Evolutionary conservation across 2,113 vertebrate species (phyloP).

Genomic region (Pollimyrus isidori): DNA sequence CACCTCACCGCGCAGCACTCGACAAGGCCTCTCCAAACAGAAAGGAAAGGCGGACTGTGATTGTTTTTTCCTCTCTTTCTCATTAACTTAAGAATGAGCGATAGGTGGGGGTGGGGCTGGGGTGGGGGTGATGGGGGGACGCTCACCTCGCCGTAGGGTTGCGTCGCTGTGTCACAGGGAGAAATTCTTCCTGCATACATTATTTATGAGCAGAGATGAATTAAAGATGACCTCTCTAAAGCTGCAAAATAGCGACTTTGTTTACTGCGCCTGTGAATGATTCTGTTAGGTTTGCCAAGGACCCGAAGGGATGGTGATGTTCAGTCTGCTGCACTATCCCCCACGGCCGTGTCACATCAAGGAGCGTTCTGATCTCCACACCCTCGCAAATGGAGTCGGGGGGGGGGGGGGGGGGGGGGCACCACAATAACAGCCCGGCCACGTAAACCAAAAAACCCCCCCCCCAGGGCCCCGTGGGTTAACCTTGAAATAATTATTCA

Average conservation of each 20-base stretch:
- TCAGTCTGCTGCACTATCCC: background rate
- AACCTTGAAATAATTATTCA: no score
- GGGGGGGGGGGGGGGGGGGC: background rate
- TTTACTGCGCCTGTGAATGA: background rate
- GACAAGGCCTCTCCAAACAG: constrained; percentile 65
- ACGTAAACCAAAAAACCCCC: no score
- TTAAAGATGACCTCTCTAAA: constrained; percentile 46
- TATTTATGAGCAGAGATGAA: constrained; percentile 50
- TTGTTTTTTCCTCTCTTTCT: constrained; percentile 74
- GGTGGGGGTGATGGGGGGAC: constrained; percentile 1
- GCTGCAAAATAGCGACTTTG: constrained; percentile 30
- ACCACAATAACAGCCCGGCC: no score
- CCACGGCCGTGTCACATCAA: background rate
- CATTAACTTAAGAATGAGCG: constrained; percentile 52
- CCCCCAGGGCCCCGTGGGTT: no score
- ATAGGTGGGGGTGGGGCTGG: constrained; percentile 6
- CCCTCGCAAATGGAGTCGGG: background rate
- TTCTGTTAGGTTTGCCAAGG: background rate
- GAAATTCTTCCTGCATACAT: constrained; percentile 45
- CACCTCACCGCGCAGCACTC: constrained; percentile 64
- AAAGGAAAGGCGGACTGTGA: constrained; percentile 82
- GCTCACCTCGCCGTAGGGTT: constrained; percentile 29
- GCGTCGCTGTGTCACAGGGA: constrained; percentile 48
- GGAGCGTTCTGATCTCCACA: background rate
- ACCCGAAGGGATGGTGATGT: background rate